Percentiles rank a stretch among this genome's conserved stretches.
Conservation (phyloP, 1,140 invertebrate species). For the Magallana gigas region DNA sequence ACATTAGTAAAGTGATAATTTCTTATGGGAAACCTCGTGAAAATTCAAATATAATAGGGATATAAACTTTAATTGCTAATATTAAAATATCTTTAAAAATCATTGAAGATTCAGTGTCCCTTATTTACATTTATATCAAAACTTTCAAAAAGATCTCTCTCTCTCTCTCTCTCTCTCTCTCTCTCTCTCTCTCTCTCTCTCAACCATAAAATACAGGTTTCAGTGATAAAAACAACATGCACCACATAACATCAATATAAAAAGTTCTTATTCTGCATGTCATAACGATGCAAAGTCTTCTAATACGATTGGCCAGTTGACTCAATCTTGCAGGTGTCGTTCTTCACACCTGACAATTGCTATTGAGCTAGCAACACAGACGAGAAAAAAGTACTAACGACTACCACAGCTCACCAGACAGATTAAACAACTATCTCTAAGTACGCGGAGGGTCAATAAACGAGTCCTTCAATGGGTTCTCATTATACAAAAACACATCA, state of each 20-base stretch:
- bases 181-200: too few relatives aligned
- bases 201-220: too few relatives aligned
- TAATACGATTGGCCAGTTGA: not conserved
- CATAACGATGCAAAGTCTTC: not conserved
- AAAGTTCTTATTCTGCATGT: not conserved
- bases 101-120: too few relatives aligned
- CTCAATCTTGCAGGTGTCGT: not conserved
- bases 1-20: not conserved
- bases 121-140: too few relatives aligned
- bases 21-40: not conserved
- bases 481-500: not conserved
- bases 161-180: too few relatives aligned
- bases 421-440: not conserved
- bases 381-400: not conserved
- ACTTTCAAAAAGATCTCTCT: too few relatives aligned
- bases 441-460: constrained; percentile 3
- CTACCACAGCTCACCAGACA: not conserved
- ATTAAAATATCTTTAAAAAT: too few relatives aligned
- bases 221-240: too few relatives aligned
- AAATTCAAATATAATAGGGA: too few relatives aligned
- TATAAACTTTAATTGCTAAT: too few relatives aligned
- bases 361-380: not conserved
- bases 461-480: not conserved
- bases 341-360: not conserved
- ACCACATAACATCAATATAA: too few relatives aligned